Evolutionary conservation across 1,140 invertebrate species (phyloP), one percentile per base, ranked within the genome.

Genomic region (Rhopalosiphum padi): DNA sequence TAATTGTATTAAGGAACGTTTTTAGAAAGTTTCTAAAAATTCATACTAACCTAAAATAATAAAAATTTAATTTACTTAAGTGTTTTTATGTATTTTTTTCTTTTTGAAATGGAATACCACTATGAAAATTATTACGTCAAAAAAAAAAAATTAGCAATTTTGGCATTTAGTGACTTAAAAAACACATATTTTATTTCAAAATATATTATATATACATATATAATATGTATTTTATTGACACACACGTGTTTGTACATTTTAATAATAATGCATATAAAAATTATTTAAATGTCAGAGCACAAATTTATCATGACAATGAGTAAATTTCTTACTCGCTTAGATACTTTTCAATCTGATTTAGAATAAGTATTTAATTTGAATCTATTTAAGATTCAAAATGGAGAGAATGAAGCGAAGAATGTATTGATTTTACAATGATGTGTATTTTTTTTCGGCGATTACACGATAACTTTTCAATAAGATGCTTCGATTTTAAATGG

Each of bases 11-110:
- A n/a, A 68, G 30, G 30, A 18, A 68, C 60, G 21, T 51, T 43
- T 41, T 86, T 86, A 48, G 8, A 88, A 53, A 51, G 87, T 53
- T 88, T 88, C 18, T 43, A 51, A 86, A 88, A 88, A 25, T 88
- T 88, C 18, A 23, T 35, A 30, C 9, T 41, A 37, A 55, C 22
- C 88, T 55, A 25, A 37, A 41, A 55, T 11, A 55, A 51, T 37
- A 51, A 25, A 37, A 89, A 89, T 89, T 25, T 55, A 89, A 55
- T 89, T 89, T 30, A 89, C 51, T 25, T 55, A 55, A 55, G 23
- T 41, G 43, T 55, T 25, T 55, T 53, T 87, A 87, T 48, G 46
- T 0, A 0, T 4, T 85, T 85, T 77, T 41, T 43, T 43, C 8
- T 83, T 85, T 85, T 43, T 25, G 5, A 85, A 51, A 48, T 6